These are phyloP conservation scores for Patagioenas fasciata DNA, from an alignment of 2,113 vertebrate species.

Conservation along the genomic window DNA sequence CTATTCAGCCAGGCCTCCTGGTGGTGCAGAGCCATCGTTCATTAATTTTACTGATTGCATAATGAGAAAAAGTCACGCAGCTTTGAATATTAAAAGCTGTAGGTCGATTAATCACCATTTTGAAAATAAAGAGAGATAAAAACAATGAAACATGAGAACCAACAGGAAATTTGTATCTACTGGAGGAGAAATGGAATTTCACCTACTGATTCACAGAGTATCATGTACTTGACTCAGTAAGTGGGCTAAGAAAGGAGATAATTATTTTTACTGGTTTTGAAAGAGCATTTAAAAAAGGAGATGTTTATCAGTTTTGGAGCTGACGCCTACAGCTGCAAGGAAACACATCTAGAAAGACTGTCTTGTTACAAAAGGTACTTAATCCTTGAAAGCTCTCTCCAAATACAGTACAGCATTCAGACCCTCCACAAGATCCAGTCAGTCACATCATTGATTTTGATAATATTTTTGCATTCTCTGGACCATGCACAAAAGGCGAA, in stretches of 20 bases:
- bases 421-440: not conserved
- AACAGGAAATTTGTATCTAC: not conserved
- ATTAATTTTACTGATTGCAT: constrained; percentile 70
- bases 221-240: not conserved
- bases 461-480: not conserved
- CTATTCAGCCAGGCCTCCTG: constrained; percentile 52
- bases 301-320: not conserved
- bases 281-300: not conserved
- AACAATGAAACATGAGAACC: not conserved
- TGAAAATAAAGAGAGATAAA: constrained; percentile 33
- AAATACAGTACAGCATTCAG: not conserved
- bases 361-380: not conserved
- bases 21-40: constrained; percentile 46
- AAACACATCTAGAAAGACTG: not conserved
- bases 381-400: not conserved
- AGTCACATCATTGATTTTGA: not conserved
- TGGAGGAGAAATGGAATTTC: not conserved
- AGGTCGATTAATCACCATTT: constrained; percentile 50
- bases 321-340: not conserved
- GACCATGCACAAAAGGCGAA: not conserved
- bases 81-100: constrained; percentile 61
- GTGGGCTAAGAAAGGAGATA: not conserved
- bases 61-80: constrained; percentile 64
- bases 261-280: not conserved
- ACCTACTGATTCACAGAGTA: not conserved